Conservation (phyloP, 1,140 invertebrate species). For the Tetragonula clypearis region DNA sequence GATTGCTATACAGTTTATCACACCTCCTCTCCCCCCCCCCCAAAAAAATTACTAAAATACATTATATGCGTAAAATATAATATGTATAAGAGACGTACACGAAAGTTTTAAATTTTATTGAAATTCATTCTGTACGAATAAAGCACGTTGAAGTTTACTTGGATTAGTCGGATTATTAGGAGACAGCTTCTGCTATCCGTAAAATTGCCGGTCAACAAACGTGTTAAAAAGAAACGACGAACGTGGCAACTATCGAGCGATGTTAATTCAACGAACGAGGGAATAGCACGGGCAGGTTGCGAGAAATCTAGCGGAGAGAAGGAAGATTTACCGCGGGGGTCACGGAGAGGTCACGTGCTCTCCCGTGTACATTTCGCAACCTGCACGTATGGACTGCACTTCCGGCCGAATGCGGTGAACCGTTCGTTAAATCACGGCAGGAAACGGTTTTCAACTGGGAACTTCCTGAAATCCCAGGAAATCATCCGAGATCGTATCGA, state of each 20-base stretch:
- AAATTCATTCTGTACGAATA: too few species aligned
- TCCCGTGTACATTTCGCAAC: neutral
- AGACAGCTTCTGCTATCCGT: too few species aligned
- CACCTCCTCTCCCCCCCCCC: too few species aligned
- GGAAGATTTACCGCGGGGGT: neutral
- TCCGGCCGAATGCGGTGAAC: neutral
- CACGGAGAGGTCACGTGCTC: too few species aligned
- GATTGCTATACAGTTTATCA: too few species aligned
- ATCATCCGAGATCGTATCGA: neutral
- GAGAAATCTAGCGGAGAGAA: neutral
- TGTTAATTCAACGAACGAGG: neutral
- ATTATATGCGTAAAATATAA: too few species aligned
- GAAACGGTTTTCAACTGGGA: neutral
- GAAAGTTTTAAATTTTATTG: too few species aligned
- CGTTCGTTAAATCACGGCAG: neutral
- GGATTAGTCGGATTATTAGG: too few species aligned
- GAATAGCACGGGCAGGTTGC: neutral
- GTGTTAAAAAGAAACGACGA: neutral
- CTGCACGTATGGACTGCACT: neutral
- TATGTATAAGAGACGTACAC: too few species aligned
- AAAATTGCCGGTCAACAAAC: too few species aligned
- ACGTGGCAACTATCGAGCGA: neutral
- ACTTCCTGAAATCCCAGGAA: neutral
- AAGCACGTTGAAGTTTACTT: too few species aligned
- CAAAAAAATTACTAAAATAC: too few species aligned